Percentiles rank a stretch among this genome's conserved stretches.
Evolutionary conservation across 2,888 invertebrate species (phyloP).

Genomic region (Xestoiulus laeticollis): DNA sequence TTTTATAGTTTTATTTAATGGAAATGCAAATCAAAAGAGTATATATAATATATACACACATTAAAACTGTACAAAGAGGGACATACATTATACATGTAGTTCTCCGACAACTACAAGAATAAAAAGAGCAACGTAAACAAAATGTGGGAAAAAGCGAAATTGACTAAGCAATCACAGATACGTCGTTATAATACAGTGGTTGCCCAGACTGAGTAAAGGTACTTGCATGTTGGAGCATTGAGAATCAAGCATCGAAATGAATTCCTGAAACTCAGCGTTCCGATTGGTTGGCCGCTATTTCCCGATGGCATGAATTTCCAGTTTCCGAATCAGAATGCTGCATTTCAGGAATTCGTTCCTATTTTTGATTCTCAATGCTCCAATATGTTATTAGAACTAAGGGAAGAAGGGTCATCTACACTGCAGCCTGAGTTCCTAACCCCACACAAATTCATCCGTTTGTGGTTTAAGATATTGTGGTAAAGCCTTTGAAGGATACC

Average conservation of each 20-base stretch:
- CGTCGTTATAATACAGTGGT: background rate
- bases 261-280: too few species aligned
- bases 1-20: background rate
- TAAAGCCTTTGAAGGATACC: too few species aligned
- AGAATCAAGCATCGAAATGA: too few species aligned
- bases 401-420: background rate
- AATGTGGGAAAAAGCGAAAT: background rate
- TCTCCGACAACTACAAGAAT: background rate
- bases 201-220: background rate
- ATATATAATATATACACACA: constrained; percentile 5
- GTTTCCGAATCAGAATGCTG: too few species aligned
- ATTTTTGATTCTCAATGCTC: too few species aligned
- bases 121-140: background rate
- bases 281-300: too few species aligned
- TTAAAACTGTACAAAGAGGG: constrained; percentile 26
- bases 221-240: too few species aligned
- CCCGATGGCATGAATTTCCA: too few species aligned
- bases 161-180: background rate
- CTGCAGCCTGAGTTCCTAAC: background rate
- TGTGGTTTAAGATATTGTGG: too few species aligned
- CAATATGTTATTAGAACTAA: too few species aligned
- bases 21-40: background rate
- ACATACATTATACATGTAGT: background rate
- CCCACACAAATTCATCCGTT: background rate
- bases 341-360: too few species aligned